These are phyloP conservation scores for Sanderia malayensis DNA, from an alignment of 30 jellyfish, hydroid and myxozoan species.

Conservation along the genomic window DNA sequence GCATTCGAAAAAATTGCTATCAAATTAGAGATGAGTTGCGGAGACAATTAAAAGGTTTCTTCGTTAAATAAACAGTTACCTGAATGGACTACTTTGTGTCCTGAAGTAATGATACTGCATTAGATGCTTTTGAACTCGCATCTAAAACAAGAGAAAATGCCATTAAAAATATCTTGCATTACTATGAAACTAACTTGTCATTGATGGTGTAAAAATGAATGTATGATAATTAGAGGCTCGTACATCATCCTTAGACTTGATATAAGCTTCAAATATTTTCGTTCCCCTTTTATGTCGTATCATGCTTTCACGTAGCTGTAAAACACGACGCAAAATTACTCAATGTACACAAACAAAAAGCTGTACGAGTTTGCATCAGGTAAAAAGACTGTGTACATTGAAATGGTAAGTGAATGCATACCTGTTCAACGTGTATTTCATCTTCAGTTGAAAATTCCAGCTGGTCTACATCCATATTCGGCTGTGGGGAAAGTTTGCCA, in stretches of 20 bases:
- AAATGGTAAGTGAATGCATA: background rate
- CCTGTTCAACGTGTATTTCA: constrained; percentile 60
- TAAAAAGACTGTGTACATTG: too few species aligned
- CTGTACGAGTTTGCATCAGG: too few species aligned
- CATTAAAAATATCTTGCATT: too few species aligned
- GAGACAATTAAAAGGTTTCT: background rate
- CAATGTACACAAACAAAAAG: too few species aligned
- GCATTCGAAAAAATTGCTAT: too few species aligned
- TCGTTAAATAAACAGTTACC: constrained; percentile 35
- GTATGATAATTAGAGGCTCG: too few species aligned
- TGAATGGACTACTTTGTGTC: constrained; percentile 82
- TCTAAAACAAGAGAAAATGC: too few species aligned
- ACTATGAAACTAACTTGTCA: too few species aligned
- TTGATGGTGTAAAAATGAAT: too few species aligned
- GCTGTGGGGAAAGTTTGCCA: constrained; percentile 76
- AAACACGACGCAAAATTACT: too few species aligned
- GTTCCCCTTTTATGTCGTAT: constrained; percentile 53
- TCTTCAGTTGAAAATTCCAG: constrained; percentile 69
- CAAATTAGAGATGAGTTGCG: background rate
- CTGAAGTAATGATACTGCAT: constrained; percentile 74
- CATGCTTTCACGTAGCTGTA: constrained; percentile 82
- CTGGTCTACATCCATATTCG: constrained; percentile 89
- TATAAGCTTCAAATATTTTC: constrained; percentile 62
- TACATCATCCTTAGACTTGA: constrained; percentile 77
- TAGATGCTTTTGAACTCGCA: constrained; percentile 52